These are phyloP conservation scores for Zaprionus ghesquierei DNA, from an alignment of 1,140 invertebrate species.

Conservation along the genomic window DNA sequence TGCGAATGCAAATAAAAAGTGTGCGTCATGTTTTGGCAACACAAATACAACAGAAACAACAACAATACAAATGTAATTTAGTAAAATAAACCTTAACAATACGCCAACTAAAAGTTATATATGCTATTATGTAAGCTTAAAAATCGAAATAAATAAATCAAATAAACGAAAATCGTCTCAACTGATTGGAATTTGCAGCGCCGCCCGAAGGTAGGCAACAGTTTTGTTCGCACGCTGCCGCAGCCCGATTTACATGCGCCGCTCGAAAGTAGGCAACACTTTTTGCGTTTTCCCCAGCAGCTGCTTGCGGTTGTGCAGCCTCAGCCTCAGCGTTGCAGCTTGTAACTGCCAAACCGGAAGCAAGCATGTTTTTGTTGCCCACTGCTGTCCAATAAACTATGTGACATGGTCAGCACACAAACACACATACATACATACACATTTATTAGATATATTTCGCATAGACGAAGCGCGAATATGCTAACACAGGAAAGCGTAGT, in stretches of 20 bases:
- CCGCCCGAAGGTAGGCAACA: background rate
- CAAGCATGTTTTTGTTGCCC: background rate
- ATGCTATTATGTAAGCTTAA: constrained; percentile 72
- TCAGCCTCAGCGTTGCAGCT: background rate
- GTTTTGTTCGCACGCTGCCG: background rate
- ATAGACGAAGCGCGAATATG: background rate
- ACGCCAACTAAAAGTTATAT: constrained; percentile 67
- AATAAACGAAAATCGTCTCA: constrained; percentile 31
- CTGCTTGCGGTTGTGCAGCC: background rate
- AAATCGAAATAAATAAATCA: constrained; percentile 53
- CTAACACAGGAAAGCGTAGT: background rate
- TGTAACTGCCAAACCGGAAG: background rate
- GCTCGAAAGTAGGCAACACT: background rate
- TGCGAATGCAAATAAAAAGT: constrained; percentile 60
- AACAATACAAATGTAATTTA: constrained; percentile 70
- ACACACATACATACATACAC: background rate
- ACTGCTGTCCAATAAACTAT: constrained; percentile 6
- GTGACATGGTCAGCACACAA: background rate
- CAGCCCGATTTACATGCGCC: background rate
- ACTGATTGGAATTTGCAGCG: constrained; percentile 5
- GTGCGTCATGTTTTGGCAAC: constrained; percentile 67
- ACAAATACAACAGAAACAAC: constrained; percentile 15
- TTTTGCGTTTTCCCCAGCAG: background rate
- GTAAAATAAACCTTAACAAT: constrained; percentile 71
- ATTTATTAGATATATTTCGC: background rate